These are phyloP conservation scores for Camponotus floridanus DNA, from an alignment of 1,140 invertebrate genomes.

Conservation along the genomic window DNA sequence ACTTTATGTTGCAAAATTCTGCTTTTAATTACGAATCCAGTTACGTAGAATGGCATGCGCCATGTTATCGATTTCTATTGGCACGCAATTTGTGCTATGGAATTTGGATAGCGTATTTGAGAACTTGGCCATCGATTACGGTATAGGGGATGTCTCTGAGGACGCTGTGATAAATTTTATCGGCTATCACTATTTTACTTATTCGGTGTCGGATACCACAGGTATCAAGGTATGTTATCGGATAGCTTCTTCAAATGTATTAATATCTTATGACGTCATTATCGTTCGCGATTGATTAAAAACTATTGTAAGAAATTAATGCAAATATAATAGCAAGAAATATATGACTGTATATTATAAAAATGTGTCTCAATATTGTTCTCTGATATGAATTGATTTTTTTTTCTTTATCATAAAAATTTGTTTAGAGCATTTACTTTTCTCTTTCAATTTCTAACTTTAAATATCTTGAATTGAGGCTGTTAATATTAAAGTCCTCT, in stretches of 20 bases:
- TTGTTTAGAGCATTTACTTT: not conserved
- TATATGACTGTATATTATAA: not conserved
- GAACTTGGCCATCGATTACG: conserved; percentile 35
- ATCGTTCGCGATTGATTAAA: not conserved
- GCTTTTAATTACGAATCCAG: conserved; percentile 34
- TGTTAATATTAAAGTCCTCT: conserved; percentile 38
- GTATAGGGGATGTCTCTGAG: not conserved
- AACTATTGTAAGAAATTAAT: conserved; percentile 13
- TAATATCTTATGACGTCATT: conserved; percentile 10
- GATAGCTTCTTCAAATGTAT: not conserved
- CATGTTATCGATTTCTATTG: conserved; percentile 59
- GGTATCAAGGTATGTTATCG: not conserved
- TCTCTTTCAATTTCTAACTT: not conserved
- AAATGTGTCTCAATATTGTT: not conserved
- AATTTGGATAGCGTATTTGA: conserved; percentile 48
- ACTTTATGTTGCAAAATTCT: not conserved
- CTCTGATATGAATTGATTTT: not conserved
- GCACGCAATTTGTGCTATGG: conserved; percentile 53
- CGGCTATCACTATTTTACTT: conserved; percentile 20
- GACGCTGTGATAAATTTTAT: conserved; percentile 30
- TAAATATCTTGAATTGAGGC: conserved; percentile 30
- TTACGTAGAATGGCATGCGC: conserved; percentile 45
- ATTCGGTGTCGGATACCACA: not conserved
- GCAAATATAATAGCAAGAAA: not conserved
- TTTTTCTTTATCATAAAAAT: not conserved